Base-by-base conservation (phyloP, 2,888 invertebrate genomes). In the Erannis defoliaria region DNA sequence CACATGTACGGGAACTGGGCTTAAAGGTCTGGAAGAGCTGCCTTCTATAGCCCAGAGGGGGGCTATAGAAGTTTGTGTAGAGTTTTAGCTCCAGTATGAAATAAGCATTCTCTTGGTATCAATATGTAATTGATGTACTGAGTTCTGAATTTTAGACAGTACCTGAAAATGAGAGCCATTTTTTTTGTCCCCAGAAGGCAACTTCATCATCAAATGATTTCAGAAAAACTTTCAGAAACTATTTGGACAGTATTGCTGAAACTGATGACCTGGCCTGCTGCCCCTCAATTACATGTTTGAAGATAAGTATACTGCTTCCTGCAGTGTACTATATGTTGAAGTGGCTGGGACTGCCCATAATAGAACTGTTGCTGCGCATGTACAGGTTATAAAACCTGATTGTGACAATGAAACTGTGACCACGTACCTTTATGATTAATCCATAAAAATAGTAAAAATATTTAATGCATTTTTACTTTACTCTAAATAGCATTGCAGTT, bases 291-390 rank as follows among this genome's bases (percentile, higher is more conserved):
- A 68, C 14, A 49, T 81, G 75, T 59, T 55, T 80, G 2, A 81
- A 78, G 61, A 60, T 84, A 29, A 75, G 75, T 19, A 64, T 81
- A 1, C 9, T 84, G 2, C 64, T 84, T 48, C 80, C 83, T 0
- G 67, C 73, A 0, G n/a, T 81, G 10, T 84, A 78, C 57, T 80
- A 72, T 40, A 50, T 82, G 5, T 42, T 75, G 8, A 78, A 76
- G 35, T 61, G 77, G 76, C 60, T 82, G 0, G 75, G 70, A 31
- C 58, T 70, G 21, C 75, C 76, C 0, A 3, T 76, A 0, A 19
- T 67, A 0, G 55, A 72, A 0, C 45, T 80, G 2, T 65, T 74
- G 12, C 6, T 50, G 2, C 48, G 53, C n/a, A 12, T 58, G 4
- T 51, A 59, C 26, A 40, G 10, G 18, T 33, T 21, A 9, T 46